Evolutionary conservation across 1,140 invertebrate species (phyloP), one percentile per base, ranked within the genome.

Genomic region (Drosophila hydei): DNA sequence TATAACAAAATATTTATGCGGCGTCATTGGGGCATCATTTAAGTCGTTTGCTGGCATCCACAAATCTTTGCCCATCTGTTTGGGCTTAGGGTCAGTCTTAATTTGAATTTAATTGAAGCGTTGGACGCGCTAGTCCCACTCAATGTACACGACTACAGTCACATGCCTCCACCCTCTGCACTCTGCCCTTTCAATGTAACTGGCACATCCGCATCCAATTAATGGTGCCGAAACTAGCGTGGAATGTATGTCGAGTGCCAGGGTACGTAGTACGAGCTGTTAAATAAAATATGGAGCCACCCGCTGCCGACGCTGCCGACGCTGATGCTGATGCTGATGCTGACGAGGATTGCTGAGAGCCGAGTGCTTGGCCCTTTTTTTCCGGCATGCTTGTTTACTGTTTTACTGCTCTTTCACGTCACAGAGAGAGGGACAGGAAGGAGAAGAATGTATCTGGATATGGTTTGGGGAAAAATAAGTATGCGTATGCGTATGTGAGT

Each of bases 151-250:
- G 18, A 16, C 7, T 6, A 9, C 14, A 16, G 14, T 4, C 11
- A 12, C 38, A 27, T 40, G 12, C 33, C 0, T 6, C 0, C 21
- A n/a, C 38, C 19, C 2, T 4, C 3, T 27, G 3, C 12, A 9
- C 2, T n/a, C 21, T 16, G 8, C 54, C 21, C 36, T 25, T 3
- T 63, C 69, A 77, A 71, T 85, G 80, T 75, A 88, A 88, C 77
- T 87, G 81, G 83, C 83, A 87, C 81, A 87, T 87, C 83, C 81
- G 76, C 83, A 87, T 87, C 83, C 81, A 87, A 87, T 87, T 87
- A 87, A 87, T 87, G 81, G 81, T 77, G 77, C 71, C 83, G 56
- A 81, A 85, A 87, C 80, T 85, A 85, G 80, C 83, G 75, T 58
- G 54, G 78, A 87, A 87, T 87, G 81, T 87, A 75, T 87, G 81